phyloP scores from a whole-genome alignment of 1,140 invertebrate genomes.

The Eciton burchellii region DNA sequence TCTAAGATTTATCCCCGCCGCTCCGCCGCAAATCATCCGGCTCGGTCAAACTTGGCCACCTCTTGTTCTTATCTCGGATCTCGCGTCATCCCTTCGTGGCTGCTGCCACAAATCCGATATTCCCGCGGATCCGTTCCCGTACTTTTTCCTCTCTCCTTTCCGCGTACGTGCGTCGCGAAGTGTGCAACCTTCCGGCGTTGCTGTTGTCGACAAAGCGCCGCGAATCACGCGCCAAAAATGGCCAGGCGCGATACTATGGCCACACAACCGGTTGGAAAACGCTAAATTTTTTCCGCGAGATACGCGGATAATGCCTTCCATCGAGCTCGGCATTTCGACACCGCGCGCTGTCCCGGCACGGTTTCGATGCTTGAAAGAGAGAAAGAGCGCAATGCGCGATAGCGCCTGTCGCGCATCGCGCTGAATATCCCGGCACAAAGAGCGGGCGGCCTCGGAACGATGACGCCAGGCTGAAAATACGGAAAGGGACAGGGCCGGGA shows the following conservation, averaged over 20 bases:
- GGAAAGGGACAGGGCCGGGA: conserved; percentile 2
- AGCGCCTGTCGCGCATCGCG: conserved; percentile 61
- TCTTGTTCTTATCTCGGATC: conserved; percentile 18
- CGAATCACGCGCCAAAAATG: conserved; percentile 27
- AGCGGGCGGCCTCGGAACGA: conserved; percentile 48
- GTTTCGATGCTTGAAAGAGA: conserved; percentile 28
- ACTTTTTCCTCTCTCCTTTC: conserved; percentile 34
- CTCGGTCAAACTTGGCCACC: conserved; percentile 4
- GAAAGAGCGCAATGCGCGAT: conserved; percentile 22
- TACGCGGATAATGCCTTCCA: conserved; percentile 31
- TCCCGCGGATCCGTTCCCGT: not conserved
- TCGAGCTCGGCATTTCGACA: conserved; percentile 19
- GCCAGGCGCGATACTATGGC: not conserved
- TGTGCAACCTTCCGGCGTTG: not conserved
- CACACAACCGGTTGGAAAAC: conserved; percentile 24
- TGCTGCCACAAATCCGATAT: conserved; percentile 33
- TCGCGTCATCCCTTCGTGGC: not conserved
- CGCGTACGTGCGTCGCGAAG: not conserved
- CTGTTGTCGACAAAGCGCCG: conserved; percentile 20
- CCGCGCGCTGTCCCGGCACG: conserved; percentile 20
- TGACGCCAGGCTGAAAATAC: conserved; percentile 52
- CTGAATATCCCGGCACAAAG: conserved; percentile 69
- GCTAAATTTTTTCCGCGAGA: conserved; percentile 34
- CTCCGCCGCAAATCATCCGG: conserved; percentile 41
- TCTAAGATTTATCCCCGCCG: conserved; percentile 59